Evolutionary conservation across 2,113 vertebrate genomes (phyloP), one percentile per base, ranked within the genome.

Genomic region (Chionomys nivalis): DNA sequence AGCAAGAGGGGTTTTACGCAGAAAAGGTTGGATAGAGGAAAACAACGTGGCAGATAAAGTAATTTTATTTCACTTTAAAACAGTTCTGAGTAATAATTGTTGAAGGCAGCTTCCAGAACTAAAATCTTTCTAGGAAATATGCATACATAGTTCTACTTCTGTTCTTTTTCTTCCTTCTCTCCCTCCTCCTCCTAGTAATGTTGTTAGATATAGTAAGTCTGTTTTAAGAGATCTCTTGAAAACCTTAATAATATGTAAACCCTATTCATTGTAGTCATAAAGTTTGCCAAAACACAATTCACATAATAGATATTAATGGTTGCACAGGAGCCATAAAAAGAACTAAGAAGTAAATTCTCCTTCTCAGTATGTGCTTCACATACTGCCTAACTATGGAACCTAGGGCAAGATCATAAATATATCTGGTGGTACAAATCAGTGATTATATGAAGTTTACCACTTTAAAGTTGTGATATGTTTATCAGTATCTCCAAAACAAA

Each of bases 281-380:
- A 75, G 16, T 87, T 96, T 91, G 78, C 68, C n/a, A 90, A 93
- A 90, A 90, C 36, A 94, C 39, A 76, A 87, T 85, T 87, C 61
- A 52, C 36, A 85, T 28, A 93, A 91, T 70, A 87, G 42, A 70
- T 7, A 75, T 92, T 96, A 82, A 96, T 47, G 36, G 65, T 63
- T 94, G 17, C 92, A 93, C 31, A 90, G 72, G 39, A 92, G 39
- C 10, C 42, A 86, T 86, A 86, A 96, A 97, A 88, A 72, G n/a
- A 65, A 58, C 39, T 87, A 42, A 94, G 63, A 61, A 76, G 93
- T 76, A 83, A 93, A 91, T 90, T 44, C 23, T 92, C 49, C 63
- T 93, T 95, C 33, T 85, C 55, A 73, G 28, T 76, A 14, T 85
- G 1, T 87, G 44, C 81, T 79, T 88, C 39, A 65, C 7, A 73